These are phyloP conservation scores for Circaetus cinerascens DNA, from an alignment of 2,113 vertebrate genomes.

Conservation along the genomic window DNA sequence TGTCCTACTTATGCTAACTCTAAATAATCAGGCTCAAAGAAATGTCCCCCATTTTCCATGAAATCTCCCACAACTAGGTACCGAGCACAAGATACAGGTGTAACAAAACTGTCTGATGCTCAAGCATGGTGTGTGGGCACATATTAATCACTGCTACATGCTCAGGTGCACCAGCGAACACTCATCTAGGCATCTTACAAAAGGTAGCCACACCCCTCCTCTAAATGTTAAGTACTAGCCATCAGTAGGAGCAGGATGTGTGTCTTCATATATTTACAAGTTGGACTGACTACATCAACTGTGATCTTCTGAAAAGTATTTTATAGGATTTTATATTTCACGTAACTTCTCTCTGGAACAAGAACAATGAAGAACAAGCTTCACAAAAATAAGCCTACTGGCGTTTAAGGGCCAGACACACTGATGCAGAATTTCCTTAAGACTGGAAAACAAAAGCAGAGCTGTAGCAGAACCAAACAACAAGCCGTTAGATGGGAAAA, in stretches of 20 bases:
- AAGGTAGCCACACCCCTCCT: too few relatives aligned
- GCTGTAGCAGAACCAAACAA: not conserved
- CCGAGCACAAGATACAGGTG: accelerated
- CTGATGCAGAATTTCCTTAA: not conserved
- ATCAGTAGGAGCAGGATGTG: not conserved
- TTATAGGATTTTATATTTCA: not conserved
- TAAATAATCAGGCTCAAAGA: too few relatives aligned
- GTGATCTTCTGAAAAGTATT: not conserved
- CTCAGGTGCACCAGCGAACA: not conserved
- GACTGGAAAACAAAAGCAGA: not conserved
- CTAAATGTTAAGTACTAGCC: not conserved
- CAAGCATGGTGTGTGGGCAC: not conserved
- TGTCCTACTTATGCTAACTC: too few relatives aligned
- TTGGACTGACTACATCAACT: not conserved
- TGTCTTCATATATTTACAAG: not conserved
- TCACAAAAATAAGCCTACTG: not conserved
- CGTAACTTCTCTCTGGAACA: not conserved
- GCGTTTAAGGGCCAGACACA: not conserved
- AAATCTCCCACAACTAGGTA: too few relatives aligned
- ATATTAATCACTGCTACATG: not conserved
- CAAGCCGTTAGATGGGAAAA: not conserved
- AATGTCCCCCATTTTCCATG: too few relatives aligned
- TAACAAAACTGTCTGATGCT: not conserved
- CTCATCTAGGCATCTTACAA: not conserved
- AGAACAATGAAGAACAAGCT: not conserved